Conservation (phyloP, 1,140 invertebrate genomes). For the Drosophila teissieri region DNA sequence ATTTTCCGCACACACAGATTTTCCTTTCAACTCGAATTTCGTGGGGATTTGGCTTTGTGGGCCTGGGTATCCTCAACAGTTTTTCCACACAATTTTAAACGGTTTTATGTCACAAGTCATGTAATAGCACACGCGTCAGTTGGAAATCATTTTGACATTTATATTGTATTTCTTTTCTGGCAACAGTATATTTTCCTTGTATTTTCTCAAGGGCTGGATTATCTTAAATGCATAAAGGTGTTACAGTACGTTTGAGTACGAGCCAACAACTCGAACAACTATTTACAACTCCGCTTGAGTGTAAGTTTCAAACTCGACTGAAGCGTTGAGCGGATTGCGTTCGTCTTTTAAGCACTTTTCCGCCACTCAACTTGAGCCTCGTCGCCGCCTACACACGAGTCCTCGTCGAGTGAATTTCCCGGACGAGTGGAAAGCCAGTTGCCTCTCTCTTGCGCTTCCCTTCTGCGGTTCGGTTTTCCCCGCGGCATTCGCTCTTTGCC, state of each 20-base stretch:
- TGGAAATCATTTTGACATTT: slow-evolving; percentile 40
- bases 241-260: slow-evolving; percentile 84
- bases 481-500: slow-evolving; percentile 33
- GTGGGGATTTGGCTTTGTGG: slow-evolving; percentile 29
- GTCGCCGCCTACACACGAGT: slow-evolving; percentile 33
- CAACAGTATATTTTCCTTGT: slow-evolving; percentile 4
- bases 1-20: slow-evolving; percentile 52
- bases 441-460: background rate
- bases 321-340: slow-evolving; percentile 67
- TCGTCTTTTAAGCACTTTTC: slow-evolving; percentile 65
- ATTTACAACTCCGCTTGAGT: slow-evolving; percentile 84
- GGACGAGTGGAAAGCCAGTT: slow-evolving; percentile 31
- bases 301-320: slow-evolving; percentile 85
- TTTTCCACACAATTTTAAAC: slow-evolving; percentile 19
- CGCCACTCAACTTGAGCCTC: slow-evolving; percentile 25
- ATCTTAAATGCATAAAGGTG: slow-evolving; percentile 14
- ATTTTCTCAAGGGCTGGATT: slow-evolving; percentile 16
- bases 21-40: slow-evolving; percentile 49
- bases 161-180: slow-evolving; percentile 11
- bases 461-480: slow-evolving; percentile 33
- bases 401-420: slow-evolving; percentile 17
- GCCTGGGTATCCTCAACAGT: slow-evolving; percentile 11
- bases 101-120: slow-evolving; percentile 14
- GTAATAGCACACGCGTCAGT: slow-evolving; percentile 17
- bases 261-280: slow-evolving; percentile 84